These are phyloP conservation scores for Dermochelys coriacea DNA, from an alignment of 2,797 vertebrate genomes.

Conservation along the genomic window DNA sequence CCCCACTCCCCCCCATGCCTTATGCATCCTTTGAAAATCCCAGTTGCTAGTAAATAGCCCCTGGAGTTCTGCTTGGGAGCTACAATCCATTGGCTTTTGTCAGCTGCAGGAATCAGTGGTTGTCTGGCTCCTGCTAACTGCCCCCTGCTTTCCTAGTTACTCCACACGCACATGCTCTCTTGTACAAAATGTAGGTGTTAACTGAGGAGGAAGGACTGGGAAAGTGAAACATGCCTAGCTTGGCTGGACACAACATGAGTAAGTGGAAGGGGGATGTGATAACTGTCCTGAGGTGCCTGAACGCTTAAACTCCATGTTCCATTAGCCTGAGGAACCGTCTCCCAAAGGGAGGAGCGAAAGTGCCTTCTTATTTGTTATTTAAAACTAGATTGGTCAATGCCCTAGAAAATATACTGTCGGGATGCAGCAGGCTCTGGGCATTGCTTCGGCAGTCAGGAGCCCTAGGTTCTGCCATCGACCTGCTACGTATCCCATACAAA, in stretches of 20 bases:
- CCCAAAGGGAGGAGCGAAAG: background rate
- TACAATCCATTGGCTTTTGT: background rate
- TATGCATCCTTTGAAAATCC: background rate
- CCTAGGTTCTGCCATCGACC: background rate
- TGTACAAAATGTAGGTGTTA: background rate
- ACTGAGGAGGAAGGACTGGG: background rate
- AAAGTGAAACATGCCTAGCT: background rate
- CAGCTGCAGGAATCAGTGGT: background rate
- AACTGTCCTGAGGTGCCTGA: background rate
- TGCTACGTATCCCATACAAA: background rate
- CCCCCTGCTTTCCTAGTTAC: background rate
- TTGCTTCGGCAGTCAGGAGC: background rate
- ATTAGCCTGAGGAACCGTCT: background rate
- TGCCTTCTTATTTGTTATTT: no score
- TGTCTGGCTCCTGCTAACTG: background rate
- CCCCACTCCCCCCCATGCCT: background rate
- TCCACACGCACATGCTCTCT: background rate
- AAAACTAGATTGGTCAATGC: background rate
- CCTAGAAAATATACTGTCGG: background rate
- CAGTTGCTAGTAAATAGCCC: background rate
- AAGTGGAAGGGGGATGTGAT: background rate
- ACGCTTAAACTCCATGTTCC: background rate
- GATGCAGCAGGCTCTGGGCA: background rate
- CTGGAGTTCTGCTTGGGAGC: background rate
- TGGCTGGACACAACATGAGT: background rate